Percentiles rank a stretch among this genome's conserved stretches.
phyloP scores from a whole-genome alignment of 2,113 vertebrate genomes.

The Scatophagus argus region DNA sequence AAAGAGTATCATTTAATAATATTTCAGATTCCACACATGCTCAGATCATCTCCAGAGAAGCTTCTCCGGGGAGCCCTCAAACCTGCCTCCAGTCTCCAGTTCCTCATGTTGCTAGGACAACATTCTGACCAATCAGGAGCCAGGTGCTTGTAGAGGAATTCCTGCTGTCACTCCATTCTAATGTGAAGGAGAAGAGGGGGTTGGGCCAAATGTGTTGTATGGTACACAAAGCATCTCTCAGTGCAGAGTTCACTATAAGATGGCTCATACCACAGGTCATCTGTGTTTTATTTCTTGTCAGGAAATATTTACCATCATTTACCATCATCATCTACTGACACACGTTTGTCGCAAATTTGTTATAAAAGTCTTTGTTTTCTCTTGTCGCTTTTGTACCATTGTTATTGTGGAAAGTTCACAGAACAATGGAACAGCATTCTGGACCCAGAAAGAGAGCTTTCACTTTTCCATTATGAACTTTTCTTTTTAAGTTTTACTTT shows the following conservation, averaged over 20 bases:
- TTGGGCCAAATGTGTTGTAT: conserved; percentile 34
- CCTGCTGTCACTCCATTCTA: conserved; percentile 49
- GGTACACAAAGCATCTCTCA: conserved; percentile 62
- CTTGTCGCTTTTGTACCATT: too few relatives aligned
- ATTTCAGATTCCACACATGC: conserved; percentile 49
- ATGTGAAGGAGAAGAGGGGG: conserved; percentile 50
- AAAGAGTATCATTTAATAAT: conserved; percentile 37
- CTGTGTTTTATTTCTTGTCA: conserved; percentile 16
- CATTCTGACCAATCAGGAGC: conserved; percentile 71
- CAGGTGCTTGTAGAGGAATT: conserved; percentile 52
- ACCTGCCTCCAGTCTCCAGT: conserved; percentile 68
- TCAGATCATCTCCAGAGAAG: conserved; percentile 54
- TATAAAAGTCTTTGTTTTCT: neutral
- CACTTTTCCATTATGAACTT: too few relatives aligned
- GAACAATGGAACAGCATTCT: neutral
- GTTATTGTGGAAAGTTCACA: too few relatives aligned
- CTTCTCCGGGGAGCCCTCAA: conserved; percentile 61
- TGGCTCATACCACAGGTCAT: conserved; percentile 5
- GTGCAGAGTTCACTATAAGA: neutral
- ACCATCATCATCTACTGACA: neutral
- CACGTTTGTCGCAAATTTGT: too few relatives aligned
- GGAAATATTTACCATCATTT: conserved; percentile 1
- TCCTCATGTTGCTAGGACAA: conserved; percentile 78
- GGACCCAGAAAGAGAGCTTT: neutral
- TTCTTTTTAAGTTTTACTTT: neutral